Conservation (phyloP, 2,113 vertebrate genomes). For the Caloenas nicobarica region DNA sequence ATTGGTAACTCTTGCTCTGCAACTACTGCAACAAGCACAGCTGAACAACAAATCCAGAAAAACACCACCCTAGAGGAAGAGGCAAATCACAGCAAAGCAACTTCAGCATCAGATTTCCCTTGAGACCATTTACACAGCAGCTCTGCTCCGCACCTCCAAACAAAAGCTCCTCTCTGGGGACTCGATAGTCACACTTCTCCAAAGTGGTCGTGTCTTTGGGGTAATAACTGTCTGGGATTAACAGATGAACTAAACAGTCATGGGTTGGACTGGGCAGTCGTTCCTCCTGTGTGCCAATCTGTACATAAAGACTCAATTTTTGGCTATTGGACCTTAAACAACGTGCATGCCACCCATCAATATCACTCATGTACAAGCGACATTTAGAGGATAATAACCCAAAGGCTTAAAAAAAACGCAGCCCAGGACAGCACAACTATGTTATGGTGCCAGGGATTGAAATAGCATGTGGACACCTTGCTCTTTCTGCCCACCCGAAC, state of each 20-base stretch:
- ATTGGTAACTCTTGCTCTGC: background rate
- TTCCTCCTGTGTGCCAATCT: background rate
- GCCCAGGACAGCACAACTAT: background rate
- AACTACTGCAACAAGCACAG: background rate
- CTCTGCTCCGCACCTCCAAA: background rate
- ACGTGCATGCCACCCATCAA: fast-evolving
- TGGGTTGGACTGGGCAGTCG: fast-evolving
- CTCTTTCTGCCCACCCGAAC: background rate
- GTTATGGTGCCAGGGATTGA: no score
- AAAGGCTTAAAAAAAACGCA: background rate
- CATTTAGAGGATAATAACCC: background rate
- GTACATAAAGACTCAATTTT: fast-evolving
- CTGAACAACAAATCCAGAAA: background rate
- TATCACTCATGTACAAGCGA: fast-evolving
- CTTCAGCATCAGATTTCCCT: background rate
- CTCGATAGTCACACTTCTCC: background rate
- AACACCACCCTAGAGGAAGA: background rate
- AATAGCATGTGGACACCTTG: background rate
- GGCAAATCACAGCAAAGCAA: background rate
- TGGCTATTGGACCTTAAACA: background rate
- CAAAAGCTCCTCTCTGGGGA: background rate
- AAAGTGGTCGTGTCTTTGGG: fast-evolving
- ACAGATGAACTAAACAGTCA: background rate
- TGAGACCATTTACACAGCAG: background rate
- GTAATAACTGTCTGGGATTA: background rate